phyloP scores from a whole-genome alignment of 1,140 invertebrate species.

The Drosophila arizonae region DNA sequence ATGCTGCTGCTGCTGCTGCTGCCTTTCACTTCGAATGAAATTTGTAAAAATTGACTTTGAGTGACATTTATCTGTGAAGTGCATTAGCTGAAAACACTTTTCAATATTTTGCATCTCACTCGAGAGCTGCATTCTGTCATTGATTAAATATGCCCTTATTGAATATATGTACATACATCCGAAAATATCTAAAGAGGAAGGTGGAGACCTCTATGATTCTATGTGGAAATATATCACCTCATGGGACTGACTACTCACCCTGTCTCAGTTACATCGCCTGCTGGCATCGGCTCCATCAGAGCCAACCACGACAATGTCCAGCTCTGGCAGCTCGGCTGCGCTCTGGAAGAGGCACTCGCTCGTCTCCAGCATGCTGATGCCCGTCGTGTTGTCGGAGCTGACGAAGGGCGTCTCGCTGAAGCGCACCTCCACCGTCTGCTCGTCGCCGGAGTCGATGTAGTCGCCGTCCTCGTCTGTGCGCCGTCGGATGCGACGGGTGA shows the following conservation, averaged over 20 bases:
- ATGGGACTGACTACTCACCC: conserved; percentile 54
- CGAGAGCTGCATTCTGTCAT: not conserved
- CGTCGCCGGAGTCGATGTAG: conserved; percentile 73
- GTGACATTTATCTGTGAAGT: conserved; percentile 1
- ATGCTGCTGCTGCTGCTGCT: not conserved
- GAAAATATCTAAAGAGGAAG: not conserved
- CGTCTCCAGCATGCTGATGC: conserved; percentile 66
- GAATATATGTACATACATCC: too few relatives aligned
- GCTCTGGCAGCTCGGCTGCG: conserved; percentile 31
- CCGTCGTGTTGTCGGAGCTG: conserved; percentile 76
- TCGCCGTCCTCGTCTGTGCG: conserved; percentile 67
- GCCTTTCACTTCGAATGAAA: not conserved
- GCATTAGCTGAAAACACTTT: conserved; percentile 2
- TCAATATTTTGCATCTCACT: conserved; percentile 12
- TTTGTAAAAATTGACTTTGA: conserved; percentile 22
- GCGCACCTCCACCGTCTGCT: conserved; percentile 77
- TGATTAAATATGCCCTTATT: too few relatives aligned
- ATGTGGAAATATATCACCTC: too few relatives aligned
- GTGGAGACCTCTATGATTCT: too few relatives aligned
- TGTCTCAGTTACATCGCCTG: conserved; percentile 67
- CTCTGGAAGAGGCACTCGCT: conserved; percentile 47
- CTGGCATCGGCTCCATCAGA: conserved; percentile 21
- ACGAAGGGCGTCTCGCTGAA: conserved; percentile 78
- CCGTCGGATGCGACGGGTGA: conserved; percentile 41
- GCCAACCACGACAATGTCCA: conserved; percentile 29